phyloP scores from a whole-genome alignment of 2,113 vertebrate species.

The Catagonus wagneri region DNA sequence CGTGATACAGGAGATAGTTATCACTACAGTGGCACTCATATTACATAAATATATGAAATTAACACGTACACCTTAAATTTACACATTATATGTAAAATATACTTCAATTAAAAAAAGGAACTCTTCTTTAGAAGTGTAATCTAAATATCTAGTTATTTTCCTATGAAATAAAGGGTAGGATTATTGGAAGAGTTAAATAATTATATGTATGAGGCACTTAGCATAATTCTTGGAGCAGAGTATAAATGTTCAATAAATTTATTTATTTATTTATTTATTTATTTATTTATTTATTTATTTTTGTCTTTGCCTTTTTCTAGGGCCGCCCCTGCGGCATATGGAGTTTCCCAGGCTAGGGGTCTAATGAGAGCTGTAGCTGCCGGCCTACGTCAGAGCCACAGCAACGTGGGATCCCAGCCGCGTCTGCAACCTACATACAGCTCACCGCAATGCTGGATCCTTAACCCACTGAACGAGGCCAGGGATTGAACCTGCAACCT shows the following conservation, averaged over 20 bases:
- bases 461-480: too few species aligned
- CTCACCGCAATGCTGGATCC: too few species aligned
- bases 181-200: not conserved
- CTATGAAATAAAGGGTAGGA: not conserved
- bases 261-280: too few species aligned
- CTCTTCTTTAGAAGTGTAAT: not conserved
- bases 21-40: not conserved
- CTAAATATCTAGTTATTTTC: not conserved
- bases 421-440: too few species aligned
- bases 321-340: too few species aligned
- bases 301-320: too few species aligned
- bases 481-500: too few species aligned
- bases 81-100: not conserved
- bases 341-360: too few species aligned
- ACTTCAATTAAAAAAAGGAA: not conserved
- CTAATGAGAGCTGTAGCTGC: too few species aligned
- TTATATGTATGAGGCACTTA: not conserved
- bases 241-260: not conserved
- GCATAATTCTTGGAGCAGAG: not conserved
- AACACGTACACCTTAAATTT: not conserved
- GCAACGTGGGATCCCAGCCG: too few species aligned
- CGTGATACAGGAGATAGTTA: not conserved
- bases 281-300: too few species aligned
- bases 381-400: too few species aligned
- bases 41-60: not conserved